These are phyloP conservation scores for Drosophila neonasuta DNA, from an alignment of 2,888 invertebrate genomes.

Conservation along the genomic window DNA sequence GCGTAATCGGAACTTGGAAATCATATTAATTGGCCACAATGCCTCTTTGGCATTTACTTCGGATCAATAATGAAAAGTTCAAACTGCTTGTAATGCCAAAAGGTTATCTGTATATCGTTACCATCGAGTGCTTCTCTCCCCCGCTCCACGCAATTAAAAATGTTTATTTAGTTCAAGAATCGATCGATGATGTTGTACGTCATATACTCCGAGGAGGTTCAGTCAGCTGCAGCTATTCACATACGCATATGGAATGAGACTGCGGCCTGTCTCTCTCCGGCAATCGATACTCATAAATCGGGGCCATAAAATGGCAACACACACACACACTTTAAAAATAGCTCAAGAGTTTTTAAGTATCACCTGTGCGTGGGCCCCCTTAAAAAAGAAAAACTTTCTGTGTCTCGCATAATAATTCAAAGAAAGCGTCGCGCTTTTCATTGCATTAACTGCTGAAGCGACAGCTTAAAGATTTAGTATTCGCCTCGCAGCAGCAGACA, in stretches of 20 bases:
- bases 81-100: constrained; percentile 38
- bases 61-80: constrained; percentile 67
- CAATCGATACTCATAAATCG: constrained; percentile 68
- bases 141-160: constrained; percentile 39
- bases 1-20: constrained; percentile 58
- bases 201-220: constrained; percentile 3
- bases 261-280: not conserved
- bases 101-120: constrained; percentile 39
- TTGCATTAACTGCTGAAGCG: constrained; percentile 3
- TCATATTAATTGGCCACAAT: constrained; percentile 67
- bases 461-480: constrained; percentile 7
- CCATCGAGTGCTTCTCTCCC: constrained; percentile 33
- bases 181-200: constrained; percentile 38
- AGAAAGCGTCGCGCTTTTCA: not conserved
- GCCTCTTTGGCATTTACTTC: constrained; percentile 49
- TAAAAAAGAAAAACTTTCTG: constrained; percentile 4
- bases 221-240: constrained; percentile 60
- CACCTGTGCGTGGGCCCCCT: constrained; percentile 2
- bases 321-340: constrained; percentile 43
- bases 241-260: constrained; percentile 10
- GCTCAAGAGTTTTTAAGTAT: constrained; percentile 4
- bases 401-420: constrained; percentile 14
- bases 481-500: constrained; percentile 1
- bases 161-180: constrained; percentile 39
- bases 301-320: constrained; percentile 48